A percentile compares a stretch with the other conserved stretches of the same genome.
phyloP scores from a whole-genome alignment of 2,113 vertebrate genomes.

The Halcyon senegalensis region DNA sequence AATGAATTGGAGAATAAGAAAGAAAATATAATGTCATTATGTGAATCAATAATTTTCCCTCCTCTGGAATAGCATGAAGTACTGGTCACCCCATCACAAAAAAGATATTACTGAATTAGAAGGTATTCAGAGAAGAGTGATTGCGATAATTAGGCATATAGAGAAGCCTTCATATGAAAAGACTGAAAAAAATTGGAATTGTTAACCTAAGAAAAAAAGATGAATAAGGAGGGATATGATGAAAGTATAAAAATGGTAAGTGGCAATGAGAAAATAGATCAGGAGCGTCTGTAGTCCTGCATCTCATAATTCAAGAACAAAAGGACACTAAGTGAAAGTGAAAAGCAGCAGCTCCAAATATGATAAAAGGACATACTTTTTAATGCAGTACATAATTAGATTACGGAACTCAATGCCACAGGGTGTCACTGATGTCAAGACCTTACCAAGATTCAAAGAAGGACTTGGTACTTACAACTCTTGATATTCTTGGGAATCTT shows the following conservation, averaged over 20 bases:
- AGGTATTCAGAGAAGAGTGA: slow-evolving; percentile 41
- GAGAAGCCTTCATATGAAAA: slow-evolving; percentile 29
- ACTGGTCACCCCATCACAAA: slow-evolving; percentile 22
- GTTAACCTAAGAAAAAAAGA: slow-evolving; percentile 29
- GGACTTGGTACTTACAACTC: background rate
- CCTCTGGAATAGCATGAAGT: background rate
- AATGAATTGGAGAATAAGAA: background rate
- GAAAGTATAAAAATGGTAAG: slow-evolving; percentile 46
- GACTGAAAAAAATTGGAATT: background rate
- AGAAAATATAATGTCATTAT: slow-evolving; percentile 29
- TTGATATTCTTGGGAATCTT: slow-evolving; percentile 11
- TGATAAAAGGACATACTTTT: slow-evolving; percentile 39
- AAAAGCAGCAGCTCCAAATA: slow-evolving; percentile 44
- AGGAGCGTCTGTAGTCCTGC: slow-evolving; percentile 23
- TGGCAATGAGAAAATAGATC: slow-evolving; percentile 53
- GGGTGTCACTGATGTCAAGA: slow-evolving; percentile 44
- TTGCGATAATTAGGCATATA: slow-evolving; percentile 38
- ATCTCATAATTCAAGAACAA: slow-evolving; percentile 60
- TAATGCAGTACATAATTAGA: slow-evolving; percentile 46
- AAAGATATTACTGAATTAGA: slow-evolving; percentile 41
- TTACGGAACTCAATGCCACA: slow-evolving; percentile 40
- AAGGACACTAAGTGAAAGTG: slow-evolving; percentile 51
- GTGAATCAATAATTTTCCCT: slow-evolving; percentile 35
- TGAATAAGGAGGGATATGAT: slow-evolving; percentile 26
- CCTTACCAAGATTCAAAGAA: slow-evolving; percentile 33